Conservation (phyloP, 2,797 vertebrate genomes). For the Enteromius viviparus region DNA sequence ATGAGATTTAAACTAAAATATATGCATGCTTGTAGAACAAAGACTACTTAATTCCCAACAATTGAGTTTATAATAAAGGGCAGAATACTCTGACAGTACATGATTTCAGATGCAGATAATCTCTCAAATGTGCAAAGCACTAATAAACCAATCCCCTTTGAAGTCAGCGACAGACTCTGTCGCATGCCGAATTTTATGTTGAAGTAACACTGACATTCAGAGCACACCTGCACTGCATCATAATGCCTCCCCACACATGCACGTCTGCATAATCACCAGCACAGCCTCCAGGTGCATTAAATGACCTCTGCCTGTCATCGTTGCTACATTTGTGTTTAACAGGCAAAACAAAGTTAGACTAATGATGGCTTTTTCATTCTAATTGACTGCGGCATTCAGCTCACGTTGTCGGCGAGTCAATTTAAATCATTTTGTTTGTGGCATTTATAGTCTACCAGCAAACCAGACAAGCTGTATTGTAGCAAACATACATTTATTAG, state of each 20-base stretch:
- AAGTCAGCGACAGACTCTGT: not conserved
- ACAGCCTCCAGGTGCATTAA: slow-evolving; percentile 55
- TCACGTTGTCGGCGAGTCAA: slow-evolving; percentile 19
- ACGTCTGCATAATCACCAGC: slow-evolving; percentile 50
- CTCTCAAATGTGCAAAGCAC: not conserved
- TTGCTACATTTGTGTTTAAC: slow-evolving; percentile 37
- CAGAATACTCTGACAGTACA: not conserved
- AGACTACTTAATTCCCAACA: not conserved
- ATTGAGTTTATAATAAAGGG: not conserved
- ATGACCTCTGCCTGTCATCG: slow-evolving; percentile 44
- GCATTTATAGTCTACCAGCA: slow-evolving; percentile 28
- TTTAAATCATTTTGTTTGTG: slow-evolving; percentile 11
- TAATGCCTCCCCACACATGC: slow-evolving; percentile 42
- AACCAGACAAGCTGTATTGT: slow-evolving; percentile 14
- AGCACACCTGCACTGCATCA: slow-evolving; percentile 54
- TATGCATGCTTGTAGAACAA: not conserved
- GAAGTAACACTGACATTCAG: slow-evolving; percentile 42
- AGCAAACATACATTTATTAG: slow-evolving; percentile 47
- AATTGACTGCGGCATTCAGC: slow-evolving; percentile 37
- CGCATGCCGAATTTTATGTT: slow-evolving; percentile 32
- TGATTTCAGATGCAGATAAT: slow-evolving; percentile 1
- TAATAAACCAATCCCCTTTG: slow-evolving; percentile 28
- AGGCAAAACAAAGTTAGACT: slow-evolving; percentile 51
- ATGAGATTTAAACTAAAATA: not conserved
- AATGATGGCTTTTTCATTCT: slow-evolving; percentile 54